Conservation (phyloP, 92 coral and sea anemone species). For the Palythoa caribaeorum region DNA sequence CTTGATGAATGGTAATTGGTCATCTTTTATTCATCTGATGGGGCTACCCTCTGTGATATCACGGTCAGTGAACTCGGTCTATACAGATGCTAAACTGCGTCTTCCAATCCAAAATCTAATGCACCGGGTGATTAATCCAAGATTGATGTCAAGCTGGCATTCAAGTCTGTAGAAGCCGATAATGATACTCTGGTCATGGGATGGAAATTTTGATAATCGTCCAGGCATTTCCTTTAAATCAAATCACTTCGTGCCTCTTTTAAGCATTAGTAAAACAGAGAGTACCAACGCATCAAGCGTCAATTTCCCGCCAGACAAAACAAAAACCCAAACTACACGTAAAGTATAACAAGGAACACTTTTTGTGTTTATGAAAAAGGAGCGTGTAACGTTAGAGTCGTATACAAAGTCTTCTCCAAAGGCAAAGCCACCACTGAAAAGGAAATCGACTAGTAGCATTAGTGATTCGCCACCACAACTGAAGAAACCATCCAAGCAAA, state of each 20-base stretch:
- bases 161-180: no score
- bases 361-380: conserved; percentile 23
- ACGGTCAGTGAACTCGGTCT: conserved; percentile 55
- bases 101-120: conserved; percentile 11
- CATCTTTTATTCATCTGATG: conserved; percentile 62
- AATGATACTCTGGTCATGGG: no score
- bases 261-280: conserved; percentile 14
- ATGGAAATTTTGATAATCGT: no score
- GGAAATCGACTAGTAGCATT: conserved; percentile 23
- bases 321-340: conserved; percentile 25
- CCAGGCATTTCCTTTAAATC: no score
- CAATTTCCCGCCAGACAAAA: conserved; percentile 26
- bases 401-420: conserved; percentile 31
- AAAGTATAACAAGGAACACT: conserved; percentile 18
- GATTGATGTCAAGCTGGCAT: no score
- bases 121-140: conserved; percentile 53
- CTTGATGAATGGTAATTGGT: conserved; percentile 48
- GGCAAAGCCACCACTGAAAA: conserved; percentile 30
- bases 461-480: conserved; percentile 6
- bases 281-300: conserved; percentile 19
- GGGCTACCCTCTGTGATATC: conserved; percentile 64
- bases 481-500: conserved; percentile 32
- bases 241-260: no score
- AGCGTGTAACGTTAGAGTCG: conserved; percentile 19
- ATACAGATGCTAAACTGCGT: conserved; percentile 41